A percentile compares a stretch with the other conserved stretches of the same genome.
These are phyloP conservation scores for Caenorhabditis wallacei DNA, from an alignment of 2,888 invertebrate species.

Conservation along the genomic window DNA sequence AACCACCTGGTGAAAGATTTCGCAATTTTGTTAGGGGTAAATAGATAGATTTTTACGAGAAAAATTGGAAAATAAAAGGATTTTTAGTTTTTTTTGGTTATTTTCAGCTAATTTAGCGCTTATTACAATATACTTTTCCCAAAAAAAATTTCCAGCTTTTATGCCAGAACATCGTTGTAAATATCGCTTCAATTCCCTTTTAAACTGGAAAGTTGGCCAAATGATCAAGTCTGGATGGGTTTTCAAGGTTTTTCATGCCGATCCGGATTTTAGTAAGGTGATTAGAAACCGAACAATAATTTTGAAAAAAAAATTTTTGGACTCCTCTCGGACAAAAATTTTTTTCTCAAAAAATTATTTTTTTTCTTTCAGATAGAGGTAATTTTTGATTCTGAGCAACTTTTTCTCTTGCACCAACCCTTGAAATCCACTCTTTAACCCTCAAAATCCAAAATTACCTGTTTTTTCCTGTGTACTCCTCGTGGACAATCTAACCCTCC, in stretches of 20 bases:
- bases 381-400: too few species aligned
- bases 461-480: too few species aligned
- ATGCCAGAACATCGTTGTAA: slow-evolving; percentile 8
- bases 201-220: slow-evolving; percentile 29
- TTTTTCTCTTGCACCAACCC: too few species aligned
- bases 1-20: slow-evolving; percentile 14
- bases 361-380: too few species aligned
- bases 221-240: neutral
- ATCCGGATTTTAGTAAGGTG: neutral
- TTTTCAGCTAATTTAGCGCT: too few species aligned
- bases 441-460: too few species aligned
- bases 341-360: neutral
- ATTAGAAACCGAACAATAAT: too few species aligned
- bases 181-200: neutral
- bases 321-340: neutral
- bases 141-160: slow-evolving; percentile 5
- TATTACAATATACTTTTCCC: too few species aligned
- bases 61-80: neutral
- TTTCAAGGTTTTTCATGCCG: slow-evolving; percentile 12
- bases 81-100: neutral
- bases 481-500: too few species aligned
- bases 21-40: slow-evolving; percentile 3
- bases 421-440: too few species aligned
- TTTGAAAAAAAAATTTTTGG: too few species aligned
- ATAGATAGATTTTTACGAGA: neutral